Evolutionary conservation across 1,140 invertebrate genomes (phyloP), one percentile per base, ranked within the genome.

Genomic region (Listronotus bonariensis): DNA sequence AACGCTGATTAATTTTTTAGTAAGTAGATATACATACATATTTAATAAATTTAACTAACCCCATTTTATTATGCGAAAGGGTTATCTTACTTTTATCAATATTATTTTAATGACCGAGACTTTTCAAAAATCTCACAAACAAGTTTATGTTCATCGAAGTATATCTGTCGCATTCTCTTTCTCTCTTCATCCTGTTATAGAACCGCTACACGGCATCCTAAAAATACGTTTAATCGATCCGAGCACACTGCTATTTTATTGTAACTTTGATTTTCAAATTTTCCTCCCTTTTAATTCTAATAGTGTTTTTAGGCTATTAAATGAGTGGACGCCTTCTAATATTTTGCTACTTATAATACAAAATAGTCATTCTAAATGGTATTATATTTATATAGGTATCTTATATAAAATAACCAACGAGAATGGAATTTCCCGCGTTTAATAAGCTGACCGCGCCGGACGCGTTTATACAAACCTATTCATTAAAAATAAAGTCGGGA

Each of bases 121-220:
- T 54, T 54, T 36, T n/a, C n/a, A 54, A 54, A 54, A 52, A 54
- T 8, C 36, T 9, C 20, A 6, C 14, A 54, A 54, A 54, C 52
- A 54, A 54, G 52, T 54, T 54, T 54, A 54, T 17, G 52, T 15
- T 54, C 52, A 52, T 7, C 49, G 31, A 38, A 52, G 26, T 52
- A 52, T 17, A 26, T 52, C 49, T 38, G 26, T 52, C 49, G 31
- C 52, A 36, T 32, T 38, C 38, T 32, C 38, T 11, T 15, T 54
- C 52, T 40, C 17, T 54, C 52, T 26, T 34, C 36, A 48, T 48
- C 45, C 45, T 48, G 45, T 48, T 48, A 48, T 17, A 26, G 45
- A 48, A 48, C 45, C 45, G 45, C 45, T 48, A 48, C 45, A 20
- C 26, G 26, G 12, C 6, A 48, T 48, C 18, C 45, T 48, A 48